Conservation (phyloP, 2,888 invertebrate genomes). For the Ectemnius continuus region DNA sequence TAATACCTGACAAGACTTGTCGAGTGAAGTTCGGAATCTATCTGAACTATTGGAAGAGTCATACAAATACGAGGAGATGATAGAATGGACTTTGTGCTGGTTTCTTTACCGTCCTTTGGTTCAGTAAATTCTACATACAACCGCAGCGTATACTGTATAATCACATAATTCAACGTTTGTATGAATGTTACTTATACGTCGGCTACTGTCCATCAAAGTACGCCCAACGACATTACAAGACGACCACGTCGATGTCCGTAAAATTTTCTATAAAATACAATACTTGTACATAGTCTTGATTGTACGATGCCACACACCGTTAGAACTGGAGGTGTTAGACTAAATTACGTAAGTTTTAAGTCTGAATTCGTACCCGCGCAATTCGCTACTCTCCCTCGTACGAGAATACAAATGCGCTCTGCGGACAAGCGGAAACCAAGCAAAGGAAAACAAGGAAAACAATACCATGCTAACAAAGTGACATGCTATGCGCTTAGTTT, state of each 20-base stretch:
- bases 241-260: conserved; percentile 21
- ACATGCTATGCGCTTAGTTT: too few species aligned
- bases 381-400: conserved; percentile 11
- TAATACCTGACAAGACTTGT: too few species aligned
- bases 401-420: not conserved
- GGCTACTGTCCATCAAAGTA: conserved; percentile 16
- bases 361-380: conserved; percentile 41
- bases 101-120: conserved; percentile 51
- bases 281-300: conserved; percentile 51
- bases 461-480: too few species aligned
- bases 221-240: conserved; percentile 12
- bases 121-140: conserved; percentile 49
- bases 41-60: too few species aligned
- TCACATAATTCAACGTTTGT: conserved; percentile 15
- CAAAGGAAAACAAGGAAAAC: too few species aligned
- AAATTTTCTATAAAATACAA: conserved; percentile 40
- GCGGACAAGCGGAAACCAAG: too few species aligned
- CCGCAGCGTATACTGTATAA: conserved; percentile 8
- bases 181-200: conserved; percentile 13
- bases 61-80: too few species aligned
- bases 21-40: too few species aligned
- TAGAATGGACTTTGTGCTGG: too few species aligned
- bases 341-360: conserved; percentile 21
- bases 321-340: conserved; percentile 53
- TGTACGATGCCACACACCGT: conserved; percentile 61